Evolutionary conservation across 2,888 invertebrate species (phyloP).

Genomic region (Germaria angustata): DNA sequence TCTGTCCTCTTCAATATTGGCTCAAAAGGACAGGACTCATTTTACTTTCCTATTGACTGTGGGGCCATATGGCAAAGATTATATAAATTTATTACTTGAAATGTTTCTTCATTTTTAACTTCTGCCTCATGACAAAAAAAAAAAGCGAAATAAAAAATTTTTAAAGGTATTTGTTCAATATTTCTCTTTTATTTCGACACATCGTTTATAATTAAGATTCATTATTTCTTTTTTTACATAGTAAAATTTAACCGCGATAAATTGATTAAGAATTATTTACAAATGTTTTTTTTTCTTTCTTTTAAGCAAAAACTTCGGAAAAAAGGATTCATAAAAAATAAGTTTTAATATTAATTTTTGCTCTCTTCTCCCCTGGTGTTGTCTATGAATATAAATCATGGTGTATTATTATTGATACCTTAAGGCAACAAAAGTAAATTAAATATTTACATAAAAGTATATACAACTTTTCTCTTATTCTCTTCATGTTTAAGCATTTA

Average conservation of each 20-base stretch:
- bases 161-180: constrained; percentile 30
- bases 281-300: constrained; percentile 17
- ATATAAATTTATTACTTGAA: constrained; percentile 21
- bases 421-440: constrained; percentile 55
- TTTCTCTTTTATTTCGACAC: constrained; percentile 51
- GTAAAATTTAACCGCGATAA: constrained; percentile 70
- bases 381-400: background rate
- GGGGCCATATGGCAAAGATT: no score
- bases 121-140: background rate
- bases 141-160: background rate
- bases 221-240: constrained; percentile 61
- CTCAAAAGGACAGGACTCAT: no score
- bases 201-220: constrained; percentile 51
- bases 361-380: constrained; percentile 47
- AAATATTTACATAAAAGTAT: constrained; percentile 53
- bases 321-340: constrained; percentile 55
- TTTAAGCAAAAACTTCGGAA: constrained; percentile 24
- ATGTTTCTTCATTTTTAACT: background rate
- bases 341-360: constrained; percentile 52
- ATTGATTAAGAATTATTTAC: constrained; percentile 59
- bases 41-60: no score
- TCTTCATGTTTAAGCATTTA: constrained; percentile 34
- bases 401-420: background rate
- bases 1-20: no score
- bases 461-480: constrained; percentile 25